Conservation (phyloP, 2,888 invertebrate genomes). For the Cosmorhoe ocellata region DNA sequence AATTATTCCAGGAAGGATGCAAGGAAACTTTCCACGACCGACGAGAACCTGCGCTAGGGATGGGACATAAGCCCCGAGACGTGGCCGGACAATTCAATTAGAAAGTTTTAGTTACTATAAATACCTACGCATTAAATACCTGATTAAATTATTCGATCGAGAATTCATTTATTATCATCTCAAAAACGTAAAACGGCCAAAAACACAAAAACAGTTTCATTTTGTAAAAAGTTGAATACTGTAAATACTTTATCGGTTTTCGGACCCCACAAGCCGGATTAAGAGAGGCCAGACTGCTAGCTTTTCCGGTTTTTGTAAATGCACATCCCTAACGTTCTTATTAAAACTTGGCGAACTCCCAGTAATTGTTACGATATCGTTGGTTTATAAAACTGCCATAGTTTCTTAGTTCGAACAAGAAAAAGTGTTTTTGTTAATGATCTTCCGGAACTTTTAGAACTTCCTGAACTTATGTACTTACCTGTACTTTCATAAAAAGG, state of each 20-base stretch:
- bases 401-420: constrained; percentile 13
- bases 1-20: constrained; percentile 22
- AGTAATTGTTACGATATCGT: constrained; percentile 16
- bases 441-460: not conserved
- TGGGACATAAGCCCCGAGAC: not conserved
- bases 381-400: constrained; percentile 20
- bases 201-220: too few relatives aligned
- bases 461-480: too few relatives aligned
- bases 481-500: too few relatives aligned
- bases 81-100: not conserved
- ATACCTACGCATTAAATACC: too few relatives aligned
- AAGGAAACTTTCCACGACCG: constrained; percentile 4
- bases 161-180: too few relatives aligned
- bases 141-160: too few relatives aligned
- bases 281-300: not conserved
- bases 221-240: too few relatives aligned
- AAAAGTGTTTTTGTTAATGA: not conserved
- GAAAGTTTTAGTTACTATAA: too few relatives aligned
- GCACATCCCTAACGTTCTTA: constrained; percentile 14
- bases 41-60: constrained; percentile 6
- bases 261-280: too few relatives aligned
- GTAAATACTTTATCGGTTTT: too few relatives aligned
- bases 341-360: constrained; percentile 20
- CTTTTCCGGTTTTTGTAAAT: not conserved
- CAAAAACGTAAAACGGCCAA: too few relatives aligned